Base-by-base conservation (phyloP, 2,888 invertebrate genomes). In the Amorpha juglandis region DNA sequence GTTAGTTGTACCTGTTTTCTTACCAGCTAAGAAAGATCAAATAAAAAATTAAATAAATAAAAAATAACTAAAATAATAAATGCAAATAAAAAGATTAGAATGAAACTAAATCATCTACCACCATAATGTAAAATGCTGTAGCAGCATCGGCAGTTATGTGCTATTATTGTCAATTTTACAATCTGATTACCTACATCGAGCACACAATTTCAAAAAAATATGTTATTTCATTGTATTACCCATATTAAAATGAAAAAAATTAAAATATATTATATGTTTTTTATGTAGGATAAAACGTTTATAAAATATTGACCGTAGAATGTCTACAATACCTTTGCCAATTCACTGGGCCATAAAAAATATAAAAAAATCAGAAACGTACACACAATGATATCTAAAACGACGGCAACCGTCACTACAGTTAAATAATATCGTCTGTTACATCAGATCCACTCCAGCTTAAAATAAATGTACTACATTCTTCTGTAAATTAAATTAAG, bases 371-470 rank as follows among this genome's bases (percentile, higher is more conserved):
- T n/a, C n/a, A n/a, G 27, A 27, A 27, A 27, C 27, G 2, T 27
- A 27, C 27, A 27, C 1, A 27, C 27, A 38, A 9, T 14, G 21
- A 55, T 6, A 42, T 19, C 1, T 6, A 58, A 3, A 58, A 42
- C 38, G 6, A 16, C 42, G 6, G 16, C 19, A 16, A 38, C 6
- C 16, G 4, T 27, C 27, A 6, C 11, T 58, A 58, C 9, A 38
- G 38, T 19, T n/a, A 12, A 14, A 53, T 58, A 58, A 58, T 58
- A 58, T 58, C 58, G 12, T 38, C 9, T 9, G 9, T 19, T 55
- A 38, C 58, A 58, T 58, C 58, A 58, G 58, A 58, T 58, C 58
- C 42, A 19, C 38, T 58, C 19, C 38, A 58, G 19, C 58, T 42
- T 12, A 42, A 58, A 42, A 58, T 16, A 42, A 19, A 42, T 42